Base-by-base conservation (phyloP, 2,888 invertebrate genomes). In the Prenolepis imparis region DNA sequence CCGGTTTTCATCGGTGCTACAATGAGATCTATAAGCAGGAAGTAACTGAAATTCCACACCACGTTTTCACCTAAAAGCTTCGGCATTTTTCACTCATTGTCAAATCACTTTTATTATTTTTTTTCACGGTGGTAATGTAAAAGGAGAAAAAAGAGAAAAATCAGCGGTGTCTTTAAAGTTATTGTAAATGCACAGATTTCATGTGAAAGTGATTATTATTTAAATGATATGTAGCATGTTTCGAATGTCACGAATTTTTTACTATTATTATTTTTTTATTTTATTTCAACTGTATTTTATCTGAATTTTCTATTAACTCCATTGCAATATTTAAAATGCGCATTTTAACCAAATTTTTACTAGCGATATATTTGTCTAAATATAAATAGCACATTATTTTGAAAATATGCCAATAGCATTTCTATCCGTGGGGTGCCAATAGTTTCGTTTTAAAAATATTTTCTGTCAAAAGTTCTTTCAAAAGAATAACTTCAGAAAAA, bases 41-140 rank as follows among this genome's bases (percentile, higher is more conserved):
- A 92, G 90, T 91, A 89, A 88, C 87, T 92, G 91, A 92, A 92
- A 92, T 91, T 91, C 87, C 87, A 92, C 85, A 91, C 92, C 88
- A 83, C 86, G 86, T 84, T 90, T 87, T 86, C 77, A 57, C 73
- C 55, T 83, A 77, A 81, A 82, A 73, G 74, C 81, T 52, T 77
- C 48, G 66, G 15, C 57, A 57, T 48, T 70, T 75, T 80, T 80
- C 55, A 36, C 36, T 59, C 21, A 18, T 72, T 59, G 21, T 24
- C 73, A 39, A 61, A 66, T 70, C 55, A 24, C 41, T 57, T 61
- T 61, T 52, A n/a, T 63, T 41, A 12, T 44, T 12, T 52, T 36
- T 8, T 52, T 28, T 66, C 18, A n/a, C 21, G 39, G 28, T n/a
- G 2, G n/a, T 41, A 66, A 66, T 52, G n/a, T 44, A 9, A 12